Percentiles rank a stretch among this genome's conserved stretches.
Evolutionary conservation across 2,797 vertebrate species (phyloP).

Genomic region (Chaunax sp.): DNA sequence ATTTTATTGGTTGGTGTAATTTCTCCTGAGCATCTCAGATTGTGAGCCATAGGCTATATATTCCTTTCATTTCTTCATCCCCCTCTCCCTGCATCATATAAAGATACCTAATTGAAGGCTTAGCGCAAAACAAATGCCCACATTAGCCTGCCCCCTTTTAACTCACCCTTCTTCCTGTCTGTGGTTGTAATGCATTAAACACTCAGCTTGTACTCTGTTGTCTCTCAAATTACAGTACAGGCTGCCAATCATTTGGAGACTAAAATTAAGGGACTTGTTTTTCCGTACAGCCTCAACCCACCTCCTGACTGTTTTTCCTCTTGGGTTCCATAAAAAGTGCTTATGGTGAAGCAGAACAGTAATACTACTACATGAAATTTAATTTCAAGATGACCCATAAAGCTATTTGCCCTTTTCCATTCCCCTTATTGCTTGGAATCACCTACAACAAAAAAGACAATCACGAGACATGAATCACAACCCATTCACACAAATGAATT

Average conservation of each 20-base stretch:
- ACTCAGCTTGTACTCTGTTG: slow-evolving; percentile 58
- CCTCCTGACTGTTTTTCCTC: slow-evolving; percentile 11
- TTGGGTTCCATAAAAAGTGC: not conserved
- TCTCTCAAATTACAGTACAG: slow-evolving; percentile 69
- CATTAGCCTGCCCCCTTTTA: slow-evolving; percentile 76
- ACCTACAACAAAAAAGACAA: slow-evolving; percentile 33
- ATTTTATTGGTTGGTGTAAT: slow-evolving; percentile 57
- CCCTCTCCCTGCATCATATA: slow-evolving; percentile 65
- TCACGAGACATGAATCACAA: slow-evolving; percentile 48
- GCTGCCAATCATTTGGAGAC: slow-evolving; percentile 58
- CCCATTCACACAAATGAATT: slow-evolving; percentile 58
- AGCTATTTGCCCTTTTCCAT: slow-evolving; percentile 11
- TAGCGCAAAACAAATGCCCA: slow-evolving; percentile 76
- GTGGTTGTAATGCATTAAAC: slow-evolving; percentile 56
- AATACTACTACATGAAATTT: slow-evolving; percentile 1
- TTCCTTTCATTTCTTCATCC: slow-evolving; percentile 53
- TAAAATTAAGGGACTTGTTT: slow-evolving; percentile 43
- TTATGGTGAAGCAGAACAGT: slow-evolving; percentile 6
- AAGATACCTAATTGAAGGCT: slow-evolving; percentile 79
- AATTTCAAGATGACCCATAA: slow-evolving; percentile 10
- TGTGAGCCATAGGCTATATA: slow-evolving; percentile 52
- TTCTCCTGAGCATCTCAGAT: slow-evolving; percentile 63
- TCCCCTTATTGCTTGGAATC: slow-evolving; percentile 40
- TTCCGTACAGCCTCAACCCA: slow-evolving; percentile 17
- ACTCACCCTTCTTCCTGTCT: slow-evolving; percentile 65